phyloP scores from a whole-genome alignment of 2,888 invertebrate species.

The Caenorhabditis auriculariae region DNA sequence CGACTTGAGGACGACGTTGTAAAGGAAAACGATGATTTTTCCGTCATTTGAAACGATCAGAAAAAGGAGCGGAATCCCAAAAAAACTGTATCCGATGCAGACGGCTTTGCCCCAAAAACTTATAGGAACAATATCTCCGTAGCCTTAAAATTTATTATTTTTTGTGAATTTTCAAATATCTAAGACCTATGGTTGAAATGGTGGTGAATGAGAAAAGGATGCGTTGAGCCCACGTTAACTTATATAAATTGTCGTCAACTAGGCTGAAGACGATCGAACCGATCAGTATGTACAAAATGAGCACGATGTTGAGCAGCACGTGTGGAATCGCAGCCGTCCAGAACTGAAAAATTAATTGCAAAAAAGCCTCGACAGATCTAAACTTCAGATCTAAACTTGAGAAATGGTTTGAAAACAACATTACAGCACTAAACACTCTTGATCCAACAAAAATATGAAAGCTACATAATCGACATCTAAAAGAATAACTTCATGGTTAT shows the following conservation, averaged over 20 bases:
- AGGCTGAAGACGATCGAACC: slow-evolving; percentile 36
- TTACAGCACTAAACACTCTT: no score
- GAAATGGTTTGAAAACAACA: no score
- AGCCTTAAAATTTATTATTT: slow-evolving; percentile 29
- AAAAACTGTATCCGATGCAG: slow-evolving; percentile 43
- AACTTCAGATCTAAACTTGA: no score
- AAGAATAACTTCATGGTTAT: no score
- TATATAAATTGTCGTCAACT: slow-evolving; percentile 13
- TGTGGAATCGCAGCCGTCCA: slow-evolving; percentile 30
- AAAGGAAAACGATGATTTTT: slow-evolving; percentile 42
- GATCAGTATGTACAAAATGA: slow-evolving; percentile 31
- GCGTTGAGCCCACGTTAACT: slow-evolving; percentile 18
- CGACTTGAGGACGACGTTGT: slow-evolving; percentile 31
- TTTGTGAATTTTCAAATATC: background rate
- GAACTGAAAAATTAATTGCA: slow-evolving; percentile 12
- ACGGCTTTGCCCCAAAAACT: slow-evolving; percentile 15
- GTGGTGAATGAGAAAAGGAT: slow-evolving; percentile 49
- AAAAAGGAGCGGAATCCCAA: slow-evolving; percentile 51
- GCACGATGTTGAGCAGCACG: slow-evolving; percentile 25
- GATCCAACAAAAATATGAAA: no score
- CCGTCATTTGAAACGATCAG: slow-evolving; percentile 46
- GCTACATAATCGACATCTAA: no score
- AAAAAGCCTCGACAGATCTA: no score
- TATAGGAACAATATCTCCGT: slow-evolving; percentile 45
- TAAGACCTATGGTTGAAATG: slow-evolving; percentile 48